Percentiles rank a stretch among this genome's conserved stretches.
These are phyloP conservation scores for Spea multiplicata DNA, from an alignment of 2,113 vertebrate species.

Conservation along the genomic window DNA sequence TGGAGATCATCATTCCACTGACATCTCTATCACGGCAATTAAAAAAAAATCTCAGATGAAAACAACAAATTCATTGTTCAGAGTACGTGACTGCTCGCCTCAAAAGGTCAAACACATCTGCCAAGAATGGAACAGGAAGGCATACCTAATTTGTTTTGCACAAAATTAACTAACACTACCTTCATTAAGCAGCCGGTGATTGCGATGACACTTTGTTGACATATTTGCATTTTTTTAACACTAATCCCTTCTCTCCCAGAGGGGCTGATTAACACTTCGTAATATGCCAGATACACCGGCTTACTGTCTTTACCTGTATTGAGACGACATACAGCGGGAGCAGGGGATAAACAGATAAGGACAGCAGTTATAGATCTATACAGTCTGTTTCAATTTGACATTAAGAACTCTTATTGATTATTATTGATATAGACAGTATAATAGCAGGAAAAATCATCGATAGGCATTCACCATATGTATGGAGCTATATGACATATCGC, in stretches of 20 bases:
- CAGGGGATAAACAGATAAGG: no score
- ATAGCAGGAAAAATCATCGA: no score
- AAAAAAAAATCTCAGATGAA: background rate
- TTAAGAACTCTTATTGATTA: no score
- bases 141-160: conserved; percentile 21
- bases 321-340: no score
- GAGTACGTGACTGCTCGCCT: conserved; percentile 31
- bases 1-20: conserved; percentile 30
- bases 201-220: conserved; percentile 9
- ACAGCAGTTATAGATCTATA: no score
- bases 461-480: no score
- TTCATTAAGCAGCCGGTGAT: conserved; percentile 15
- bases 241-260: conserved; percentile 26
- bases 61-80: conserved; percentile 24
- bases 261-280: conserved; percentile 23
- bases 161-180: background rate
- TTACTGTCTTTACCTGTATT: background rate
- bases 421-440: no score
- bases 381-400: no score
- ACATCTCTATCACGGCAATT: conserved; percentile 12
- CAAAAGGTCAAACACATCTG: conserved; percentile 14
- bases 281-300: conserved; percentile 11
- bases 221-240: conserved; percentile 20
- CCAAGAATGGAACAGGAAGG: conserved; percentile 16
- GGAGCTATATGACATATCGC: no score